Evolutionary conservation across 2,888 invertebrate genomes (phyloP), one percentile per base, ranked within the genome.

Genomic region (Lasioglossum villosulum): DNA sequence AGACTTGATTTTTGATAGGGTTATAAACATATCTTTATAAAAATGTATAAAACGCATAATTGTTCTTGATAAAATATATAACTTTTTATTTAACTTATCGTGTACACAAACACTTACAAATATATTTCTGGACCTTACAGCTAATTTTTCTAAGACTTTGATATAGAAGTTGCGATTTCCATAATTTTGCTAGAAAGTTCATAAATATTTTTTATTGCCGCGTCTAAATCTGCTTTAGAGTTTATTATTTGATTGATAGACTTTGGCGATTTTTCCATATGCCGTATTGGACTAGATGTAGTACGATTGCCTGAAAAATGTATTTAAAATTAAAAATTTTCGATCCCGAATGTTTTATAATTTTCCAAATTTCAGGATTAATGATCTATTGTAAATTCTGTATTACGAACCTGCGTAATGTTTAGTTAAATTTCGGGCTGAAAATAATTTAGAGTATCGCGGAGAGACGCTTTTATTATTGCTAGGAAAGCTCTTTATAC

Each of bases 401-500:
- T 56, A 12, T 56, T 75, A 12, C 71, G 66, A 80, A 89, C 89
- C 86, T 79, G 39, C 77, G 0, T 73, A 75, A 75, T 45, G 27
- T n/a, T 39, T 70, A 10, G n/a, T 70, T 12, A n/a, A 76, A 52
- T 70, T 30, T 4, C 14, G 56, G 3, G 19, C 10, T 30, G 66
- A 42, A 73, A 89, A 77, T 68, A 87, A 70, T 66, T 59, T 71
- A 16, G 82, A 74, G 42, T 87, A 85, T 48, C 52, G 85, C n/a
- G 89, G 71, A 19, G 87, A 79, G 1, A 75, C 14, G 5, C n/a
- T 16, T n/a, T 34, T 63, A 59, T 42, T 80, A 23, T 56, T 34
- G 23, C 4, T 79, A 10, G 66, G 34, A 10, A 45, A 77, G 12
- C 16, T 27, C 4, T 8, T 70, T 27, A 37, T 30, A 30, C 23